Evolutionary conservation across 2,797 vertebrate species (phyloP).

Genomic region (Tinamus major): DNA sequence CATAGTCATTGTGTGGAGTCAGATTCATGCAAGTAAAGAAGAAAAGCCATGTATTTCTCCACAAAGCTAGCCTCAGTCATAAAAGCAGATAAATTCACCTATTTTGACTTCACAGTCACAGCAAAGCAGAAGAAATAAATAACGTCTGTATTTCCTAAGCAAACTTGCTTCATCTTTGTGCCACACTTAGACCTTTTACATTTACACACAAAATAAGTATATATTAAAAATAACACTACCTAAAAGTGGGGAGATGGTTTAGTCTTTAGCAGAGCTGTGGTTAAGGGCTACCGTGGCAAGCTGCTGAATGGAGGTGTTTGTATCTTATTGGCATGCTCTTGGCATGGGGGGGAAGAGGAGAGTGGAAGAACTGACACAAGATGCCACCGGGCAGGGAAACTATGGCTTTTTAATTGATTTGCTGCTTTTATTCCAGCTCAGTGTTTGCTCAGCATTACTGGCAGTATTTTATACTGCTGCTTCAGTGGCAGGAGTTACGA

Average conservation of each 20-base stretch:
- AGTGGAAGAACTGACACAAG: background rate
- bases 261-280: background rate
- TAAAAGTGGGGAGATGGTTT: background rate
- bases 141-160: background rate
- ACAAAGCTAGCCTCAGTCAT: background rate
- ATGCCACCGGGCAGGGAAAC: background rate
- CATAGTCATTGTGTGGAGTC: background rate
- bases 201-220: background rate
- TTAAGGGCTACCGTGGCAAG: conserved; percentile 15
- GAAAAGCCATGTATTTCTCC: background rate
- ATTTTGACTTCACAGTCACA: background rate
- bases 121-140: background rate
- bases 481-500: background rate
- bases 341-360: background rate
- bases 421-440: background rate
- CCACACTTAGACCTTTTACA: background rate
- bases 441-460: background rate
- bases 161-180: background rate
- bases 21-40: background rate
- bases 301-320: background rate
- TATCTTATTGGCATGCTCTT: background rate
- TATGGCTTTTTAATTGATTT: background rate
- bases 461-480: background rate
- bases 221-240: background rate
- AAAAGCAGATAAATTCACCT: background rate